phyloP scores from a whole-genome alignment of 2,888 invertebrate genomes.

The Carpatolechia fugitivella region DNA sequence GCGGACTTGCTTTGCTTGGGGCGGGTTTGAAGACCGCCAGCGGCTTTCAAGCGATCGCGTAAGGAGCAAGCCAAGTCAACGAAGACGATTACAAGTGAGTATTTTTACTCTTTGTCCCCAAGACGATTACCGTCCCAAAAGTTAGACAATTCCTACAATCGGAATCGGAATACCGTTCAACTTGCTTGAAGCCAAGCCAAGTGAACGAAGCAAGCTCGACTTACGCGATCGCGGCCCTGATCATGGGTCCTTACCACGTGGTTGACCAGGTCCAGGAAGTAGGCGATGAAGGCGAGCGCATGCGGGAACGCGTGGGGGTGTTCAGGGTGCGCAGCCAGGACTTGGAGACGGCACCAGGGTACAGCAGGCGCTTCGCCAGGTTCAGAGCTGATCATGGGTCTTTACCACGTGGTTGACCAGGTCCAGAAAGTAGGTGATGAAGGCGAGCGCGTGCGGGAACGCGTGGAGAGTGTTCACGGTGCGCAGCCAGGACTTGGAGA shows the following conservation, averaged over 20 bases:
- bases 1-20: too few species aligned
- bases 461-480: conserved; percentile 79
- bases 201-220: not conserved
- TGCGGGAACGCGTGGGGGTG: conserved; percentile 78
- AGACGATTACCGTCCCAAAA: too few species aligned
- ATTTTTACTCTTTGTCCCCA: too few species aligned
- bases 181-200: too few species aligned
- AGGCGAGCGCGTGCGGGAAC: conserved; percentile 77
- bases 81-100: too few species aligned
- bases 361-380: conserved; percentile 72
- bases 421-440: conserved; percentile 75
- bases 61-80: too few species aligned
- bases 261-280: conserved; percentile 67
- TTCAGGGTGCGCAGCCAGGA: conserved; percentile 81
- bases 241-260: conserved; percentile 52
- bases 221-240: not conserved
- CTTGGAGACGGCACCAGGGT: conserved; percentile 76
- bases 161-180: too few species aligned
- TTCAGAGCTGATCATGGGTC: too few species aligned
- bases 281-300: conserved; percentile 76
- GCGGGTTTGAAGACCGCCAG: too few species aligned
- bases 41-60: too few species aligned
- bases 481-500: conserved; percentile 80
- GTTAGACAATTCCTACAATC: too few species aligned
- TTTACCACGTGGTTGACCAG: conserved; percentile 61